Conservation (phyloP, 1,140 invertebrate species). For the Pseudomyrmex pallidus region DNA sequence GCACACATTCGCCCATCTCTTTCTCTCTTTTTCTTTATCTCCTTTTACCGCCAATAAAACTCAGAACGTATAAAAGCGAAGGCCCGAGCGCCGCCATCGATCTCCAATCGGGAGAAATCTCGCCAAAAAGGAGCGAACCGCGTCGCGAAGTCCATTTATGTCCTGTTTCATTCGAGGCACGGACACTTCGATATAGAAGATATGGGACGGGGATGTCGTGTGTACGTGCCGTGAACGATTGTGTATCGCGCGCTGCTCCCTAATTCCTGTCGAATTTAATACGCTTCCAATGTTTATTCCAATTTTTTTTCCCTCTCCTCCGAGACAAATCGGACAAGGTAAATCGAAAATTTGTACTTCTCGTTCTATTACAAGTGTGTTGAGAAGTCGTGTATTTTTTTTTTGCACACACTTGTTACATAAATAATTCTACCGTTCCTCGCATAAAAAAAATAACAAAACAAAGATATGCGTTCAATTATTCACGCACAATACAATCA, state of each 20-base stretch:
- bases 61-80: constrained; percentile 46
- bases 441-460: no score
- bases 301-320: background rate
- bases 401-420: background rate
- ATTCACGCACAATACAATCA: background rate
- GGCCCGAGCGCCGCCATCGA: constrained; percentile 50
- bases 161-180: constrained; percentile 64
- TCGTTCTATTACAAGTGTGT: background rate
- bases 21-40: constrained; percentile 48
- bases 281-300: constrained; percentile 14
- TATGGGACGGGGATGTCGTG: constrained; percentile 12
- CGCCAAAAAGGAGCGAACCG: constrained; percentile 56
- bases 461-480: no score
- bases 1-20: constrained; percentile 39
- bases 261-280: constrained; percentile 41
- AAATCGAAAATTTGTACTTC: background rate
- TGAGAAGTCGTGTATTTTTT: background rate
- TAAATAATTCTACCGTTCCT: background rate
- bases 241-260: background rate
- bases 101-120: constrained; percentile 68
- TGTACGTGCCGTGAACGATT: constrained; percentile 14
- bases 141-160: constrained; percentile 63
- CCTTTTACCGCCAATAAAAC: constrained; percentile 64
- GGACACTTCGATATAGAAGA: constrained; percentile 64
- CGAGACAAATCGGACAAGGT: constrained; percentile 6